Percentiles rank a stretch among this genome's conserved stretches.
phyloP scores from a whole-genome alignment of 2,888 invertebrate genomes.

The Lochmaea capreae region DNA sequence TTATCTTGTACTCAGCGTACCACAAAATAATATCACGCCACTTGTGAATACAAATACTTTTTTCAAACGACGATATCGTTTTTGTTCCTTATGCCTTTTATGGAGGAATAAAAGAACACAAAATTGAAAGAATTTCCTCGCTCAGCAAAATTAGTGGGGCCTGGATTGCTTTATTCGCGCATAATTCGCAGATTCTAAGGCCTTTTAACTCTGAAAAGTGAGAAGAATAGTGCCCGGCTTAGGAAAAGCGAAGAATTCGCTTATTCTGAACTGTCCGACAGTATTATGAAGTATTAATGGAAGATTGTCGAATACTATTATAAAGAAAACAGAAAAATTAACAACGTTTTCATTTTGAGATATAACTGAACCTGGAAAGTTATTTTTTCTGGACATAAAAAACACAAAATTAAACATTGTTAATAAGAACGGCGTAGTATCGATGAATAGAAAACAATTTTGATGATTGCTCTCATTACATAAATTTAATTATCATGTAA shows the following conservation, averaged over 20 bases:
- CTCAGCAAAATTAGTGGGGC: slow-evolving; percentile 34
- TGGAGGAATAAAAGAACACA: slow-evolving; percentile 27
- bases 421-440: no score
- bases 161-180: slow-evolving; percentile 33
- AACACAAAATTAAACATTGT: no score
- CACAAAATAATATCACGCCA: slow-evolving; percentile 40
- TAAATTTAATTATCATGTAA: no score
- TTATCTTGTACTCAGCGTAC: no score
- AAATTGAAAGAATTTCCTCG: slow-evolving; percentile 35
- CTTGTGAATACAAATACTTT: slow-evolving; percentile 43
- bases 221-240: background rate
- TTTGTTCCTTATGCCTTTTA: slow-evolving; percentile 33
- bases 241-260: background rate
- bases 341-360: background rate
- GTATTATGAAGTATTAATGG: background rate
- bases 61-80: slow-evolving; percentile 39
- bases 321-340: background rate
- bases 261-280: background rate
- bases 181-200: slow-evolving; percentile 27
- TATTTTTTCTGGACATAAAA: no score
- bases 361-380: no score
- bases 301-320: background rate
- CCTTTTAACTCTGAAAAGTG: slow-evolving; percentile 27
- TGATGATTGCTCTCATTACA: no score
- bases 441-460: no score